These are phyloP conservation scores for Cossypha dichroa DNA, from an alignment of 2,797 vertebrate species.

Conservation along the genomic window DNA sequence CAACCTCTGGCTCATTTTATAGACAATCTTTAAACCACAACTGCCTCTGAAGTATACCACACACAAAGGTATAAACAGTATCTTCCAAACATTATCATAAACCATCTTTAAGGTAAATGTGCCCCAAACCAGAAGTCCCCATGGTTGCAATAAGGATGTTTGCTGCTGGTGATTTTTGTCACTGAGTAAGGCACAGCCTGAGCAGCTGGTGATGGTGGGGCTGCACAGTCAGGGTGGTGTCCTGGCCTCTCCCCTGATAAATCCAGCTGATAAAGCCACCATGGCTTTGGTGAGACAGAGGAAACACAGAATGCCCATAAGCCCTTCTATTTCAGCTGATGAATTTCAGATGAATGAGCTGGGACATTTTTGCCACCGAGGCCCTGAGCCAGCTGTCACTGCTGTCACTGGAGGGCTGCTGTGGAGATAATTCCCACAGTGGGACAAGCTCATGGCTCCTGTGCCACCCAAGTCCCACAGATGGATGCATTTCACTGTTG, in stretches of 20 bases:
- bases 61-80: not conserved
- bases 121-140: not conserved
- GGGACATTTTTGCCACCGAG: not conserved
- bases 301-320: not conserved
- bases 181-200: not conserved
- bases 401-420: not conserved
- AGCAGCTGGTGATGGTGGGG: not conserved
- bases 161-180: not conserved
- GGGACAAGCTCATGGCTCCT: not conserved
- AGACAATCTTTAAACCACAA: not conserved
- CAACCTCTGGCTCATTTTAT: slow-evolving; percentile 8
- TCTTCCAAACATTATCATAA: not conserved
- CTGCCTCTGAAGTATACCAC: not conserved
- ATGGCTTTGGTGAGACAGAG: not conserved
- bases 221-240: not conserved
- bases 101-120: not conserved
- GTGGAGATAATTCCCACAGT: fast-evolving
- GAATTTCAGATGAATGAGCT: not conserved
- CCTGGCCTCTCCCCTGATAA: not conserved
- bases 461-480: not conserved
- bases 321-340: not conserved
- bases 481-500: not conserved
- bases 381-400: not conserved
- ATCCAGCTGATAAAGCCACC: not conserved
- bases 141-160: not conserved